These are phyloP conservation scores for Eupeodes luniger DNA, from an alignment of 2,888 invertebrate species.

Conservation along the genomic window DNA sequence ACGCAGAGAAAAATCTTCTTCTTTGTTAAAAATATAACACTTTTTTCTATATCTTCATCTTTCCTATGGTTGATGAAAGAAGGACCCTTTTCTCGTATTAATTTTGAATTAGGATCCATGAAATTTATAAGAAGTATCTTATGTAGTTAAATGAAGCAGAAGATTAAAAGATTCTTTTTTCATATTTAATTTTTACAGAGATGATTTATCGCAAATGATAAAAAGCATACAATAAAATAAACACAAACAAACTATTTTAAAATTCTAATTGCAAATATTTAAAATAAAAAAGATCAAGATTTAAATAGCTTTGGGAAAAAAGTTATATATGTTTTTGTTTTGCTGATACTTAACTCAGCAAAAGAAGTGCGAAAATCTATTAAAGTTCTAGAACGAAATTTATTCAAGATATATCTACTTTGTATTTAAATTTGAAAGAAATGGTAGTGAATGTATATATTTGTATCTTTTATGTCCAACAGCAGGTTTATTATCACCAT, in stretches of 20 bases:
- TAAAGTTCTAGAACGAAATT: background rate
- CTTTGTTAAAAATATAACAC: conserved; percentile 8
- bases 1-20: background rate
- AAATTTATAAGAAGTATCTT: background rate
- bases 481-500: background rate
- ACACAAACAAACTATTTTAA: background rate
- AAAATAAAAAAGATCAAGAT: background rate
- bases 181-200: background rate
- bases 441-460: background rate
- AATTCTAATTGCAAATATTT: conserved; percentile 5
- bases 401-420: too few relatives aligned
- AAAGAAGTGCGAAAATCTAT: conserved; percentile 16
- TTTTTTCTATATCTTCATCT: background rate
- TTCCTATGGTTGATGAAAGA: background rate
- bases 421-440: background rate
- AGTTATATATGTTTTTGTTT: background rate
- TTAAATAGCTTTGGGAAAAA: background rate
- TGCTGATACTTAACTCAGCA: too few relatives aligned
- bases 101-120: background rate
- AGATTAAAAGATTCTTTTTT: background rate
- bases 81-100: too few relatives aligned
- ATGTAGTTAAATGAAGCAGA: background rate
- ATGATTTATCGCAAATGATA: background rate
- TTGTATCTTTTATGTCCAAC: background rate
- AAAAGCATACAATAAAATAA: background rate